These are phyloP conservation scores for Eristalinus sepulchralis DNA, from an alignment of 2,888 invertebrate species.

Conservation along the genomic window DNA sequence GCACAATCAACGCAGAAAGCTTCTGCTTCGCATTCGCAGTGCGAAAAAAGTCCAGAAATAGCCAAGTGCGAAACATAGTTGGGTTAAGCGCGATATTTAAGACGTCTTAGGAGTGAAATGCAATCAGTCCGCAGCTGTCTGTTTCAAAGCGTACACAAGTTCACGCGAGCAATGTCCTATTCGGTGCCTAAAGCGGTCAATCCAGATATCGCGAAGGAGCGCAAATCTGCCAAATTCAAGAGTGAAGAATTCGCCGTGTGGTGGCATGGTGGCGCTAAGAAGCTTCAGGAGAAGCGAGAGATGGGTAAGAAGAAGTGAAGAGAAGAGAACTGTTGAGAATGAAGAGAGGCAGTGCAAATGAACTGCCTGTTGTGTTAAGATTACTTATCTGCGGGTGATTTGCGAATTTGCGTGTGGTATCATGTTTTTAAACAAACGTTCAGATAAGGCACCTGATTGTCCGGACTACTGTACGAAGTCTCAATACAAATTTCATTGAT, in stretches of 20 bases:
- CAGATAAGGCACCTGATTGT: not conserved
- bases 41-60: not conserved
- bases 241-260: constrained; percentile 88
- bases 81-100: not conserved
- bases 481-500: not conserved
- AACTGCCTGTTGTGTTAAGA: not conserved
- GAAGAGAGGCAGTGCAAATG: not conserved
- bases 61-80: not conserved
- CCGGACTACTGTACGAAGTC: no score
- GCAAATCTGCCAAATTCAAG: constrained; percentile 83
- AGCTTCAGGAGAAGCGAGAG: constrained; percentile 85
- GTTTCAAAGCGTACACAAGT: not conserved
- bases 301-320: constrained; percentile 72
- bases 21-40: not conserved
- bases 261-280: constrained; percentile 88
- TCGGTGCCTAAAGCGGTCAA: constrained; percentile 67
- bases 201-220: constrained; percentile 76
- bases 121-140: not conserved
- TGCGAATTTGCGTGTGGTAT: not conserved
- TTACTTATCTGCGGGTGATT: not conserved
- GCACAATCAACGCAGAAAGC: not conserved
- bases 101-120: not conserved
- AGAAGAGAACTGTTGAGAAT: not conserved
- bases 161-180: not conserved
- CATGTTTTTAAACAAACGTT: no score